A percentile compares a stretch with the other conserved stretches of the same genome.
Conservation (phyloP, 2,113 vertebrate species). For the Anoplopoma fimbria region DNA sequence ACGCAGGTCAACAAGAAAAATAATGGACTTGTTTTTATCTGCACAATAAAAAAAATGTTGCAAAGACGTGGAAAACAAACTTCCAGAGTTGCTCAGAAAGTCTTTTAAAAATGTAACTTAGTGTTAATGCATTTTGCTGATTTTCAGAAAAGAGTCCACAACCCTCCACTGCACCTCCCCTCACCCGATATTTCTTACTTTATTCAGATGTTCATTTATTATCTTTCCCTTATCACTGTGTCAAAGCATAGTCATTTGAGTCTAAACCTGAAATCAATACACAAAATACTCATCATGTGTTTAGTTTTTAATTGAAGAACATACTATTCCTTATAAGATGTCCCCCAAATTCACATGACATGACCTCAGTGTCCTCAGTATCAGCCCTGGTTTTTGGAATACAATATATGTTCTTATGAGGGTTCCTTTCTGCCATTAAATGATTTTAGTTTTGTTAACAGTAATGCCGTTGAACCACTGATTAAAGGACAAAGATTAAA, state of each 20-base stretch:
- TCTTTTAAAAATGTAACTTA: not conserved
- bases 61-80: slow-evolving; percentile 2
- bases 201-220: not conserved
- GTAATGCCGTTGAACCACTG: not conserved
- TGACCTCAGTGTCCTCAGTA: not conserved
- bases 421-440: not conserved
- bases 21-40: slow-evolving; percentile 24
- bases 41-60: not conserved
- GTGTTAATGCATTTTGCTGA: not conserved
- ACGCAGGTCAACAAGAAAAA: slow-evolving; percentile 58
- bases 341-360: not conserved
- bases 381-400: not conserved
- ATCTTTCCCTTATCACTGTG: not conserved
- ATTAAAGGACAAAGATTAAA: not conserved
- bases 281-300: not conserved
- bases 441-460: not conserved
- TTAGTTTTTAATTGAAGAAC: not conserved
- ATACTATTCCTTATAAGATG: not conserved
- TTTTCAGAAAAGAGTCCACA: not conserved
- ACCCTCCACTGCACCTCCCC: not conserved
- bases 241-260: not conserved
- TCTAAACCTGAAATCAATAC: not conserved
- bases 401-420: not conserved
- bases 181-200: not conserved
- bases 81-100: not conserved